These are phyloP conservation scores for Arbacia lixula DNA, from an alignment of 53 echinoderm and acorn worm genomes.

Conservation along the genomic window DNA sequence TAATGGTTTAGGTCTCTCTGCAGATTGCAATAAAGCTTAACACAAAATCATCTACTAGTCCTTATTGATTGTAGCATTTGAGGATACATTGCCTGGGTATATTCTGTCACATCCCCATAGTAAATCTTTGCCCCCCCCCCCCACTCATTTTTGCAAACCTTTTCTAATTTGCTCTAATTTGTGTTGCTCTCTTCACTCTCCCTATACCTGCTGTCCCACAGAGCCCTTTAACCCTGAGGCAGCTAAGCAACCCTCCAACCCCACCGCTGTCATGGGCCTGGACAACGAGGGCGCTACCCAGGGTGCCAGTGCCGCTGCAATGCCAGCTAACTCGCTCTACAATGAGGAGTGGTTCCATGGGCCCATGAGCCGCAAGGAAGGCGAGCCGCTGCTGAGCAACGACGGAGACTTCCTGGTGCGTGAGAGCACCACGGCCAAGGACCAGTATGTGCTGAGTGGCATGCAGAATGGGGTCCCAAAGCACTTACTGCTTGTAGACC, in stretches of 20 bases:
- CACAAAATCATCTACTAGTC: no score
- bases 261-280: constrained; percentile 18
- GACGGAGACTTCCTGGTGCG: constrained; percentile 98
- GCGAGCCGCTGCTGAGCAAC: constrained; percentile 85
- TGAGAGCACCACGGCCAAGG: constrained; percentile 94
- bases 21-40: no score
- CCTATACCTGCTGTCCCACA: constrained; percentile 44
- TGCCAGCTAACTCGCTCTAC: constrained; percentile 54
- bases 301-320: constrained; percentile 8
- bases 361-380: constrained; percentile 92
- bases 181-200: background rate
- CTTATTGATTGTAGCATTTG: no score
- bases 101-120: no score
- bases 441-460: constrained; percentile 97
- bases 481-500: constrained; percentile 94
- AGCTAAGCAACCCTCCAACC: constrained; percentile 49
- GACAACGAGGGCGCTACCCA: background rate
- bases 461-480: constrained; percentile 96
- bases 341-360: constrained; percentile 99
- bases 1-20: no score
- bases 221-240: constrained; percentile 96
- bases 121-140: no score
- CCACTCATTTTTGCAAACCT: no score
- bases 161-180: no score
- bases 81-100: no score